Evolutionary conservation across 2,797 vertebrate species (phyloP).

Genomic region (Onychomys arenicola): DNA sequence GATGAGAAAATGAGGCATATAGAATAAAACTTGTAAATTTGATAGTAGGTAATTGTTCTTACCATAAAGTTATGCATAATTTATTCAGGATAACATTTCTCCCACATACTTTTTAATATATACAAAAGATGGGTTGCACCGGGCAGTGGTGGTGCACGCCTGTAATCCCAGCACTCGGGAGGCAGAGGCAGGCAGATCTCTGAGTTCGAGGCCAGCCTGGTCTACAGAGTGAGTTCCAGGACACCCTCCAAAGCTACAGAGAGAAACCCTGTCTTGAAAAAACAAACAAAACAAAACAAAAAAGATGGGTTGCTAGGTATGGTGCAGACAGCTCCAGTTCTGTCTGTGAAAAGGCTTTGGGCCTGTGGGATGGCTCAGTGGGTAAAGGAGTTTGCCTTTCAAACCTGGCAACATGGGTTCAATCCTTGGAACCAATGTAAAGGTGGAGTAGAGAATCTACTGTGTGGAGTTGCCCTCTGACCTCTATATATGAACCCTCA

Average conservation of each 20-base stretch:
- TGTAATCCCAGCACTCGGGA: too few species aligned
- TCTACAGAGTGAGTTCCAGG: too few species aligned
- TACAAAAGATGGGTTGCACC: neutral
- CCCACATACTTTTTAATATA: neutral
- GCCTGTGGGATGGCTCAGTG: neutral
- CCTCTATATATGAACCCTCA: neutral
- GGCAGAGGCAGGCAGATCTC: too few species aligned
- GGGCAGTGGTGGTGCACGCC: too few species aligned
- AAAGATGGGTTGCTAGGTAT: neutral
- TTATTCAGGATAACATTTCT: neutral
- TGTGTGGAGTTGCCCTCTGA: neutral
- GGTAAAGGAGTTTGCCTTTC: neutral
- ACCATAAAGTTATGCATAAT: neutral
- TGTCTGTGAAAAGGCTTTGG: neutral
- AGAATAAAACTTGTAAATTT: constrained; percentile 30
- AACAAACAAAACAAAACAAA: too few species aligned
- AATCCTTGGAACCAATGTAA: neutral
- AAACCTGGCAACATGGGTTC: neutral
- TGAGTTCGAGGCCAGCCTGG: too few species aligned
- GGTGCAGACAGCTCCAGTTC: neutral
- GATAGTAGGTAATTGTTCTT: neutral
- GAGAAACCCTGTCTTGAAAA: too few species aligned
- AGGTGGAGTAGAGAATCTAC: neutral
- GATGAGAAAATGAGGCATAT: neutral
- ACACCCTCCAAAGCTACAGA: too few species aligned